Conservation (phyloP, 2,113 vertebrate species). For the Pygathrix nemaeus region DNA sequence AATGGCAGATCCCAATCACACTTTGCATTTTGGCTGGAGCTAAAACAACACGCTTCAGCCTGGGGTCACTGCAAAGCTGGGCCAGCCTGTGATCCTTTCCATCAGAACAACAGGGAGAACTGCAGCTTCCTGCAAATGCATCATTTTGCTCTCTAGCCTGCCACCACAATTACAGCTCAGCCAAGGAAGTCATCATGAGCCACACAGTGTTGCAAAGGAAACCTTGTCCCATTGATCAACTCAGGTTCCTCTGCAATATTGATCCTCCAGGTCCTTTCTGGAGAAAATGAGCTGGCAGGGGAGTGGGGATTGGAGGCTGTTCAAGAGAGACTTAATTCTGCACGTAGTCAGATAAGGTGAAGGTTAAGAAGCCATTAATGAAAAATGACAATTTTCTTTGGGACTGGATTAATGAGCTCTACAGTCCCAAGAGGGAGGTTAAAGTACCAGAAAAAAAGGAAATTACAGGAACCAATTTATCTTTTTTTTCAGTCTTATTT, state of each 20-base stretch:
- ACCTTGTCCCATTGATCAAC: background rate
- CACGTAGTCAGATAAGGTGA: constrained; percentile 7
- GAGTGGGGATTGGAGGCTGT: background rate
- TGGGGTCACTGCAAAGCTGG: rapidly evolving
- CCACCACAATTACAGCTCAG: background rate
- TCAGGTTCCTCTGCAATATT: background rate
- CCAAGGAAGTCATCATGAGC: background rate
- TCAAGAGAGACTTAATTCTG: background rate
- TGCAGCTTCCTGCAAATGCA: background rate
- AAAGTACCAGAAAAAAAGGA: constrained; percentile 10
- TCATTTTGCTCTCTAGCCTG: rapidly evolving
- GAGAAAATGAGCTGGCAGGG: background rate
- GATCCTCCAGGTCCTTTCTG: background rate
- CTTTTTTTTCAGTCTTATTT: constrained; percentile 49
- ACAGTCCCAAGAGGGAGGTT: background rate
- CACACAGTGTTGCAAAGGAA: background rate
- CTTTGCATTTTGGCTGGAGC: rapidly evolving
- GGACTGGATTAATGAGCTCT: background rate
- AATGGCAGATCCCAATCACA: background rate
- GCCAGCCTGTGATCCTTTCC: background rate
- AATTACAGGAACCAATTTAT: constrained; percentile 38
- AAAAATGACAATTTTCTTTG: constrained; percentile 42
- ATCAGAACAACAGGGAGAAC: background rate
- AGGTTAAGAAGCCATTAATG: constrained; percentile 42
- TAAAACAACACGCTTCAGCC: background rate